Percentiles rank a stretch among this genome's conserved stretches.
Conservation (phyloP, 2,888 invertebrate species). For the Diarsia dahlii region DNA sequence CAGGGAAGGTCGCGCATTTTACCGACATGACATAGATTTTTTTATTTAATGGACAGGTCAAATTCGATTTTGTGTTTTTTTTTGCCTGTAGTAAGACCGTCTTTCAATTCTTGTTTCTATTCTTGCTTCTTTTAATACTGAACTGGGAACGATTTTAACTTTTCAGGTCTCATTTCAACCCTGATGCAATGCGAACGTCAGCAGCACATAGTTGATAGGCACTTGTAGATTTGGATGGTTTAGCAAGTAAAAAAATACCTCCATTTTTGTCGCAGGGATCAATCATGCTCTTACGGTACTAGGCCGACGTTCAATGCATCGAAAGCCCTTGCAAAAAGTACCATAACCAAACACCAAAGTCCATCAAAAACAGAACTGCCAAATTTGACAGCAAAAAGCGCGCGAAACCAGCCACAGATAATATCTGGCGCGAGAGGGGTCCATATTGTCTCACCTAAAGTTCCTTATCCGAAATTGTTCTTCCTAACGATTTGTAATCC, state of each 20-base stretch:
- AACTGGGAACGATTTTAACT: too few species aligned
- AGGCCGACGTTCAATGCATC: not conserved
- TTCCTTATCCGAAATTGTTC: too few species aligned
- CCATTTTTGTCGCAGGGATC: not conserved
- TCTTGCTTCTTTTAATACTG: not conserved
- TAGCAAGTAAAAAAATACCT: not conserved
- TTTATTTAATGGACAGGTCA: not conserved
- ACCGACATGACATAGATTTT: not conserved
- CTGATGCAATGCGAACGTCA: not conserved
- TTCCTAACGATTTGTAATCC: too few species aligned
- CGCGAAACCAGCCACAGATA: slow-evolving; percentile 78
- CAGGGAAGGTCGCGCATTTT: not conserved
- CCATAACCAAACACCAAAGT: not conserved
- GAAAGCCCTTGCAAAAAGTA: not conserved
- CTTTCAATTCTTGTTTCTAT: not conserved
- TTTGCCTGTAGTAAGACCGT: not conserved
- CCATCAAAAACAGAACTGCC: slow-evolving; percentile 57
- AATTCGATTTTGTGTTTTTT: not conserved
- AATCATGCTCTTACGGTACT: not conserved
- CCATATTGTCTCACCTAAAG: too few species aligned
- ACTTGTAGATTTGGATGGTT: too few species aligned
- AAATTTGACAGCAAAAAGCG: slow-evolving; percentile 75
- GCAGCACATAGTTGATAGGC: too few species aligned
- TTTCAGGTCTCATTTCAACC: not conserved
- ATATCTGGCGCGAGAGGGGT: slow-evolving; percentile 86